phyloP scores from a whole-genome alignment of 37 sponge, comb jelly and placozoan genomes.

The Agelas oroides region DNA sequence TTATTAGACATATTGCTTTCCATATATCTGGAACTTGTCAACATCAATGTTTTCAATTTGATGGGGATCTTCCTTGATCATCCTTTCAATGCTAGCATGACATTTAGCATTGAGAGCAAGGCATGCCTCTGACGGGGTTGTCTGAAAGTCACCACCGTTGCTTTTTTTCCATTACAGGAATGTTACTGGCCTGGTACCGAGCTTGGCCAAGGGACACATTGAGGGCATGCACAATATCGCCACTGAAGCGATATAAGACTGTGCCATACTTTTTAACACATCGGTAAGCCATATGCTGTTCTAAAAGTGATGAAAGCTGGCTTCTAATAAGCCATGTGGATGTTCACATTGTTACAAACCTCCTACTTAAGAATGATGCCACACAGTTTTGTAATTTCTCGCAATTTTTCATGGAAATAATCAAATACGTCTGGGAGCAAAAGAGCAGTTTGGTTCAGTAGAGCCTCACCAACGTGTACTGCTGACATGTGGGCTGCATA shows the following conservation, averaged over 20 bases:
- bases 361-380: not conserved
- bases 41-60: conserved; percentile 16
- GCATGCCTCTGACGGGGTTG: not conserved
- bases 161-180: not conserved
- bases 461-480: conserved; percentile 7
- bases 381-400: not conserved
- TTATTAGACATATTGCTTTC: conserved; percentile 24
- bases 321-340: conserved; percentile 20
- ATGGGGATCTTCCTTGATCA: not conserved
- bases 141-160: not conserved
- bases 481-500: conserved; percentile 9
- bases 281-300: conserved; percentile 23
- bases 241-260: conserved; percentile 18
- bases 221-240: conserved; percentile 28
- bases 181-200: not conserved
- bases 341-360: not conserved
- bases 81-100: not conserved
- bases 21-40: conserved; percentile 22
- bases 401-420: not conserved
- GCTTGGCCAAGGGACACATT: conserved; percentile 7
- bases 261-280: conserved; percentile 24
- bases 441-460: conserved; percentile 23
- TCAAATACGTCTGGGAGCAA: conserved; percentile 21
- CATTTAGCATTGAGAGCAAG: not conserved
- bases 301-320: conserved; percentile 17